Evolutionary conservation across 1,140 invertebrate genomes (phyloP).

Genomic region (Hyles vespertilio): DNA sequence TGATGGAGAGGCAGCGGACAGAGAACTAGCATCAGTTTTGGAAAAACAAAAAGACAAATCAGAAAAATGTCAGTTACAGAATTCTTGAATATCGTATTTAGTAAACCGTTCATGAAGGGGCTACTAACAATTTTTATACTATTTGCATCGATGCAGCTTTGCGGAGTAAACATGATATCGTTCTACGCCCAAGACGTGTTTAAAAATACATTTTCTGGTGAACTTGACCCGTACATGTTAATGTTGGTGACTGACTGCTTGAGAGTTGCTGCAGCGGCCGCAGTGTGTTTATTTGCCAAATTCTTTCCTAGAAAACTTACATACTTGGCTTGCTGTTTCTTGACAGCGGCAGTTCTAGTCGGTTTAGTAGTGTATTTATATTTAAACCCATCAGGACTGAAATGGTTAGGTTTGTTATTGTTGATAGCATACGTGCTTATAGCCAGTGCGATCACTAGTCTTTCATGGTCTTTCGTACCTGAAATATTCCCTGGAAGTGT

Average conservation of each 20-base stretch:
- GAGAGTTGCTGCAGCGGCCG: constrained; percentile 23
- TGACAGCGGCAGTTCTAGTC: constrained; percentile 15
- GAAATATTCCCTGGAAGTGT: constrained; percentile 54
- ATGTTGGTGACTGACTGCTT: constrained; percentile 37
- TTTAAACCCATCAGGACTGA: constrained; percentile 22
- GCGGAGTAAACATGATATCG: constrained; percentile 36
- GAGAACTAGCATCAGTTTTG: constrained; percentile 32
- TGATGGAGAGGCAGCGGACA: constrained; percentile 21
- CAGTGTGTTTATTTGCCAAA: constrained; percentile 32
- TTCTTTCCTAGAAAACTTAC: constrained; percentile 12
- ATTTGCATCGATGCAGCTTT: constrained; percentile 31
- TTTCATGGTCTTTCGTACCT: constrained; percentile 47
- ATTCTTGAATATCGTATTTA: constrained; percentile 19
- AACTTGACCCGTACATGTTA: constrained; percentile 32
- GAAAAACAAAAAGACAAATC: constrained; percentile 29
- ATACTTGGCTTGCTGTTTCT: constrained; percentile 6
- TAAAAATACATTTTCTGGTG: constrained; percentile 28
- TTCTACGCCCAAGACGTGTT: constrained; percentile 51
- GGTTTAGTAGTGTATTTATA: constrained; percentile 34
- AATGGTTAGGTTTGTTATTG: constrained; percentile 38
- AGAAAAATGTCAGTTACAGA: constrained; percentile 22
- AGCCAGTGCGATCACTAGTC: constrained; percentile 28
- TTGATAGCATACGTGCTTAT: constrained; percentile 39
- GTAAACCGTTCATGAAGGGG: constrained; percentile 30
- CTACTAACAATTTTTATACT: constrained; percentile 26